Evolutionary conservation across 2,888 invertebrate genomes (phyloP), one percentile per base, ranked within the genome.

Genomic region (Xestia rhomboidea): DNA sequence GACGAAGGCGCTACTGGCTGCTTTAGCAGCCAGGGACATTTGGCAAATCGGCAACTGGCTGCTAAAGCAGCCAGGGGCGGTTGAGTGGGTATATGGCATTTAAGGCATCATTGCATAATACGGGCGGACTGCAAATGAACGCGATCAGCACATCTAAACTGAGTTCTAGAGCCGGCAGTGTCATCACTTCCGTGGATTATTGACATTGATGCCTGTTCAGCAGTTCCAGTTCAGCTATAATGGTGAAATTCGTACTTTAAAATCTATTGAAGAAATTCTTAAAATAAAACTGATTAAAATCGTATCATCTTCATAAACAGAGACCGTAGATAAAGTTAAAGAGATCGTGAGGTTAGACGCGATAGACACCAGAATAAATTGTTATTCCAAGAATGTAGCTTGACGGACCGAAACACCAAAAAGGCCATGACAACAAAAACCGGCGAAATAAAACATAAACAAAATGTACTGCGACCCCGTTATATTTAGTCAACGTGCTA

Each of bases 391-490:
- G 15, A 82, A 81, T 46, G 18, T 7, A 75, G 49, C 7, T 41
- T 21, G 4, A 10, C 24, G 15, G 6, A 41, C 8, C 8, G 30
- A 30, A 60, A 30, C 10, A 62, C 60, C 60, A 70, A 77, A 83
- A 69, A 34, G 7, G n/a, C 27, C 49, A 6, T 70, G 18, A 44
- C 24, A 64, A 27, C 49, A 41, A 46, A 83, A 27, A 30, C 13
- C 15, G 49, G 15, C 8, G 27, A 70, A 67, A 77, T 66, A 69
- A 77, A 83, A 66, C 46, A 68, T 34, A 60, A 74, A 64, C n/a
- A 64, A 41, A 70, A 62, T 51, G 11, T 49, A 27, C 63, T 24
- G 21, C 62, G 74, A 63, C 86, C 74, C 21, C 63, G 49, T 68
- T 84, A 18, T 30, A 24, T 68, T 70, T 44, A 51, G 38, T 10